Evolutionary conservation across 2,888 invertebrate species (phyloP).

Genomic region (Synanthedon vespiformis): DNA sequence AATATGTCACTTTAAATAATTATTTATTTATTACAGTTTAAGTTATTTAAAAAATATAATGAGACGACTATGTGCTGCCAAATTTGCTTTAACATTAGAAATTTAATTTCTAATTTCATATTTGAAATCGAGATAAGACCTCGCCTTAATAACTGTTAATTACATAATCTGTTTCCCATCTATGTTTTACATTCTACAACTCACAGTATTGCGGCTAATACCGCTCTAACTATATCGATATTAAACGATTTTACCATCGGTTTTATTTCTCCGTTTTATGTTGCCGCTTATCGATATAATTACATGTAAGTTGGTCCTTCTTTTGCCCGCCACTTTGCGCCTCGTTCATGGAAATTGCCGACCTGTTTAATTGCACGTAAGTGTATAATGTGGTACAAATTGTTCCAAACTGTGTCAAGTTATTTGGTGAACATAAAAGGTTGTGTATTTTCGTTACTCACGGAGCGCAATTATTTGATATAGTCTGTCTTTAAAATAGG

Average conservation of each 20-base stretch:
- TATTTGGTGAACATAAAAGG: not conserved
- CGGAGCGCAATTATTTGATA: no score
- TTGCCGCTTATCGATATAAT: conserved; percentile 1
- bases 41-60: no score
- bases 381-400: not conserved
- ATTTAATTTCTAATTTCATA: no score
- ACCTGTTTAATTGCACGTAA: not conserved
- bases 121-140: no score
- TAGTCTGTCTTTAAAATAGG: no score
- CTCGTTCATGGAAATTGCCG: conserved; percentile 2
- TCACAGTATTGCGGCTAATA: not conserved
- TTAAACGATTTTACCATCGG: not conserved
- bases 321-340: conserved; percentile 1
- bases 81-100: not conserved
- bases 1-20: no score
- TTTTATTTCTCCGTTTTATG: conserved; percentile 1
- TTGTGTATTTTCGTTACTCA: no score
- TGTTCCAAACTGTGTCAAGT: not conserved
- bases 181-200: not conserved
- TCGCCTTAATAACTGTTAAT: no score
- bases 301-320: conserved; percentile 3
- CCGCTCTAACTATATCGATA: conserved; percentile 1
- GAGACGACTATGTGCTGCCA: no score
- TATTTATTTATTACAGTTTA: no score
- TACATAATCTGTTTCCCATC: not conserved